Evolutionary conservation across 2,888 invertebrate genomes (phyloP).

Genomic region (Chaitophorus viminalis): DNA sequence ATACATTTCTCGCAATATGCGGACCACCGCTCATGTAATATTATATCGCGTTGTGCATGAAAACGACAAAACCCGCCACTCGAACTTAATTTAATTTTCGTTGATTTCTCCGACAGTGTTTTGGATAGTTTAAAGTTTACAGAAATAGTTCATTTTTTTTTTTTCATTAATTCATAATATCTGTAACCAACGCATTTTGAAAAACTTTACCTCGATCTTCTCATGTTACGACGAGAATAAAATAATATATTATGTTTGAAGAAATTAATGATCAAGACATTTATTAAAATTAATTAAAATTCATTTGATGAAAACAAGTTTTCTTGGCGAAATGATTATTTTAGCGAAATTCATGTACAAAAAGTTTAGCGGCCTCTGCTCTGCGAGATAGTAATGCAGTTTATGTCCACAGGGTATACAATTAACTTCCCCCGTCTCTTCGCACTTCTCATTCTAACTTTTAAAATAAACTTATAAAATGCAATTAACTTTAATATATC

Average conservation of each 20-base stretch:
- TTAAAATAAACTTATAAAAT: background rate
- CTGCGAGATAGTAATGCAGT: background rate
- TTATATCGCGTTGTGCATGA: background rate
- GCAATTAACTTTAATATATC: background rate
- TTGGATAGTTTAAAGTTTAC: conserved; percentile 7
- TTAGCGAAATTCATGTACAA: background rate
- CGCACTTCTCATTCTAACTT: background rate
- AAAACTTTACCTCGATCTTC: conserved; percentile 15
- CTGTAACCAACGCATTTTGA: background rate
- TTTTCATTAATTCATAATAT: background rate
- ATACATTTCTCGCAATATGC: background rate
- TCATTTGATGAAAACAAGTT: conserved; percentile 14
- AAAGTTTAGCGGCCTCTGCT: background rate
- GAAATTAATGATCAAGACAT: background rate
- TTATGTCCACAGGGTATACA: background rate
- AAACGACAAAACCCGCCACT: background rate
- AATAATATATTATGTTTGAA: background rate
- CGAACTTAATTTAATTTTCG: conserved; percentile 2
- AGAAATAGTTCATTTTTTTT: background rate
- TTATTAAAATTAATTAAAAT: conserved; percentile 22
- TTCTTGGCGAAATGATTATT: background rate
- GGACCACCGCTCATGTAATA: background rate
- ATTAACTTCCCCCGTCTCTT: background rate
- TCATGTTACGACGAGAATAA: background rate
- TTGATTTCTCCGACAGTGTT: conserved; percentile 15